Evolutionary conservation across 2,888 invertebrate genomes (phyloP).

Genomic region (Cremastobaeus sp.): DNA sequence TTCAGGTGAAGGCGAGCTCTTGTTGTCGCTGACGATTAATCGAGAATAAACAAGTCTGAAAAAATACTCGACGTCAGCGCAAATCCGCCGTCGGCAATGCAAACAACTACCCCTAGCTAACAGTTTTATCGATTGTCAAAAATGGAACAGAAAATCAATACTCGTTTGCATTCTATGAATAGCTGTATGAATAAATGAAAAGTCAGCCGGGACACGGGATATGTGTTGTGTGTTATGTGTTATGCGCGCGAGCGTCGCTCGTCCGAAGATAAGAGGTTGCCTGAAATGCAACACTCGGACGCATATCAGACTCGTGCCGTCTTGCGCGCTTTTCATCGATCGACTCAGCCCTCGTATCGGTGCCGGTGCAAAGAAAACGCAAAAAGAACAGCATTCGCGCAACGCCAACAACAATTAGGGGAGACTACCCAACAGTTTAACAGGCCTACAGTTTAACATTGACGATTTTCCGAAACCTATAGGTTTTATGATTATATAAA

Average conservation of each 20-base stretch:
- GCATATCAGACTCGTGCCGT: constrained; percentile 46
- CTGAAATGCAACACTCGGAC: constrained; percentile 55
- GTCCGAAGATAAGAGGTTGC: constrained; percentile 31
- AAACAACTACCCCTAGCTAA: not conserved
- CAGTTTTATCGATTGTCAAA: constrained; percentile 39
- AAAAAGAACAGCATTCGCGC: constrained; percentile 35
- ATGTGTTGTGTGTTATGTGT: not conserved
- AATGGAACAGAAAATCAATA: constrained; percentile 32
- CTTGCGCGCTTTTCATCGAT: constrained; percentile 46
- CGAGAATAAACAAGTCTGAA: constrained; percentile 1
- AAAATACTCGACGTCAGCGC: too few species aligned
- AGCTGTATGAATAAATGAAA: constrained; percentile 24
- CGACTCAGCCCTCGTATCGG: constrained; percentile 30
- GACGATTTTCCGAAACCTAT: too few species aligned
- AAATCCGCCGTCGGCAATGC: constrained; percentile 18
- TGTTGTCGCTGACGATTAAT: not conserved
- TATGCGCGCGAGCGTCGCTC: constrained; percentile 17
- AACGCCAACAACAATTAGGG: constrained; percentile 26
- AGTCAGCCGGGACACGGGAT: not conserved
- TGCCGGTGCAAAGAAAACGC: constrained; percentile 32
- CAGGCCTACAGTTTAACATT: too few species aligned
- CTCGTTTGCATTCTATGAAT: constrained; percentile 34
- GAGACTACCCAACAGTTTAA: too few species aligned
- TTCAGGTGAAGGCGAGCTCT: not conserved
- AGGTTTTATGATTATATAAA: too few species aligned